phyloP scores from a whole-genome alignment of 2,888 invertebrate species.

The Harmothoe impar region DNA sequence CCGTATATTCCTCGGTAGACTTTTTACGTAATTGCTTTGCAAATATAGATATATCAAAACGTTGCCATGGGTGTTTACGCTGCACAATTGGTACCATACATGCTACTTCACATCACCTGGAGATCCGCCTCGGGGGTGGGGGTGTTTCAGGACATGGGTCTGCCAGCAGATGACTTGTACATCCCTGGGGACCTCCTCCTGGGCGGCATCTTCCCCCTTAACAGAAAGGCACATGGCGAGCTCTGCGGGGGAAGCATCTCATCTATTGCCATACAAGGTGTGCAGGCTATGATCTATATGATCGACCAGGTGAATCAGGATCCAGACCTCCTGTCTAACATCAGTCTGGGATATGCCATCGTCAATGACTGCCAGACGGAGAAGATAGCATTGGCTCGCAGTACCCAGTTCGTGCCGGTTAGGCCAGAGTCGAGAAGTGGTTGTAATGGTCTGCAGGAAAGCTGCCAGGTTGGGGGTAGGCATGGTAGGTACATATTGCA shows the following conservation, averaged over 20 bases:
- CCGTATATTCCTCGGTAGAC: no score
- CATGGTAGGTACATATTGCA: no score
- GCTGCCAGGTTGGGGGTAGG: no score
- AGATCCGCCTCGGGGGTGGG: background rate
- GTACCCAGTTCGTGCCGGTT: background rate
- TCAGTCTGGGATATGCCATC: slow-evolving; percentile 58
- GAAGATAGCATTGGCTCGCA: background rate
- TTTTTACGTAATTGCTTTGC: no score
- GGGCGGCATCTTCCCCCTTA: slow-evolving; percentile 42
- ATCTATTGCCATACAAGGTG: slow-evolving; percentile 61
- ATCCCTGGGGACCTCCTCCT: slow-evolving; percentile 24
- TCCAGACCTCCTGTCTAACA: slow-evolving; percentile 41
- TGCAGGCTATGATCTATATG: slow-evolving; percentile 60
- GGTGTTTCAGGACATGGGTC: background rate
- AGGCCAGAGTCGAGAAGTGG: background rate
- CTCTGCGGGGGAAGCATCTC: slow-evolving; percentile 53
- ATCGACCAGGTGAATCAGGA: slow-evolving; percentile 59
- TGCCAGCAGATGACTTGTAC: slow-evolving; percentile 30
- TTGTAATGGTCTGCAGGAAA: background rate
- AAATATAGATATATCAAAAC: no score
- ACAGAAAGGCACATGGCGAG: background rate
- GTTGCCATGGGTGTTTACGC: no score
- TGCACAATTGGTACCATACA: no score
- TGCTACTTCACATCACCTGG: background rate
- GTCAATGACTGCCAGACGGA: slow-evolving; percentile 31